These are phyloP conservation scores for Megaleporinus macrocephalus DNA, from an alignment of 2,113 vertebrate genomes.

Conservation along the genomic window DNA sequence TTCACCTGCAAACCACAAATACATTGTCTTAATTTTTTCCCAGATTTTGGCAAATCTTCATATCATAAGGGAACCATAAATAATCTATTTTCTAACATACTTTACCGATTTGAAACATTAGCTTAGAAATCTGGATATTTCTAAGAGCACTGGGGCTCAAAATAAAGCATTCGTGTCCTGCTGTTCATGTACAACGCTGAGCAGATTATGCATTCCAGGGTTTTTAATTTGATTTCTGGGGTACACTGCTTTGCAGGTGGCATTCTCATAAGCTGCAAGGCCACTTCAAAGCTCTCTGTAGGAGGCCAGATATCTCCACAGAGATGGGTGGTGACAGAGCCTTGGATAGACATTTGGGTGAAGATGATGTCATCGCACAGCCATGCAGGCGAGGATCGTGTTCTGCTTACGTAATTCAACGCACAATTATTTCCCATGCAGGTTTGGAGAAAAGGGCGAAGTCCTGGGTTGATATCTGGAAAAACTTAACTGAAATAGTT, in stretches of 20 bases:
- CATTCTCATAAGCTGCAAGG: constrained; percentile 16
- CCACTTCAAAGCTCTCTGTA: constrained; percentile 37
- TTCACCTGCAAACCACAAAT: constrained; percentile 80
- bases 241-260: constrained; percentile 30
- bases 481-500: constrained; percentile 48
- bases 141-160: not conserved
- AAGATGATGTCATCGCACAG: constrained; percentile 39
- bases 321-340: constrained; percentile 40
- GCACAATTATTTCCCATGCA: constrained; percentile 53
- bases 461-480: constrained; percentile 53
- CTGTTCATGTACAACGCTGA: not conserved
- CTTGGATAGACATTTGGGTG: constrained; percentile 38
- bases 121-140: not conserved
- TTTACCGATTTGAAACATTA: not conserved
- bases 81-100: not conserved
- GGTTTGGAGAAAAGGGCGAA: constrained; percentile 42
- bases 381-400: constrained; percentile 27
- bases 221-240: not conserved
- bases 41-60: not conserved
- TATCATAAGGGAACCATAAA: constrained; percentile 4
- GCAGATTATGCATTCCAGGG: not conserved
- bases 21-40: not conserved
- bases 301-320: constrained; percentile 20
- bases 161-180: constrained; percentile 3
- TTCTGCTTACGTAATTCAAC: constrained; percentile 42